Conservation (phyloP, 2,888 invertebrate species). For the Oscheius sp. region DNA sequence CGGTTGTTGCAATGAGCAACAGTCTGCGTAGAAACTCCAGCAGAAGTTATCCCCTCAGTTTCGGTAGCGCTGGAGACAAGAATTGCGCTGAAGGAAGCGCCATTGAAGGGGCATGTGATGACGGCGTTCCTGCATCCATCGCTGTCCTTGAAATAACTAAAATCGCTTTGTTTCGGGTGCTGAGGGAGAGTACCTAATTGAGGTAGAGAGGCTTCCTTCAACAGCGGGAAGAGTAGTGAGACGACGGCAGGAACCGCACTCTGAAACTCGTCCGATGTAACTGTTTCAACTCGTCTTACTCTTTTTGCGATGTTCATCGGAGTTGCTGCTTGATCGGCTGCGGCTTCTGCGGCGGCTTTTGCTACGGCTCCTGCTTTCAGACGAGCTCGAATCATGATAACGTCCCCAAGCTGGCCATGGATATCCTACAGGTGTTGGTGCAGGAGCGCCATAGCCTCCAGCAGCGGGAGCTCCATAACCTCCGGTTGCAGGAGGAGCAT, state of each 20-base stretch:
- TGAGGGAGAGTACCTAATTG: not conserved
- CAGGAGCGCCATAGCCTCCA: not conserved
- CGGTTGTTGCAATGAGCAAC: conserved; percentile 6
- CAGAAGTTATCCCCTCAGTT: not conserved
- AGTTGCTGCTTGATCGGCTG: not conserved
- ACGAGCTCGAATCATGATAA: too few relatives aligned
- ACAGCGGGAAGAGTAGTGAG: not conserved
- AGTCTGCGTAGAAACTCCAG: not conserved
- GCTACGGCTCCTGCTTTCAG: too few relatives aligned
- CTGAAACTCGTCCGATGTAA: not conserved
- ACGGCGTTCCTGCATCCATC: not conserved
- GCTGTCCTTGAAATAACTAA: conserved; percentile 10
- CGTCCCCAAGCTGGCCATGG: too few relatives aligned
- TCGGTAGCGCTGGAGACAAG: too few relatives aligned
- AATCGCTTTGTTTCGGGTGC: not conserved
- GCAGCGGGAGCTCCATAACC: not conserved
- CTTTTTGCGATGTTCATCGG: not conserved
- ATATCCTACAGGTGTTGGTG: too few relatives aligned
- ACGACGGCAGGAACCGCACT: not conserved
- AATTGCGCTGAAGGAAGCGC: too few relatives aligned
- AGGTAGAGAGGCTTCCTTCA: not conserved
- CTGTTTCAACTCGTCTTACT: not conserved
- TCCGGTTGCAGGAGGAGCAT: too few relatives aligned
- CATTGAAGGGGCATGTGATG: not conserved
- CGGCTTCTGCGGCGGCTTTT: too few relatives aligned